Conservation (phyloP, 2,888 invertebrate species). For the Dryobota labecula region DNA sequence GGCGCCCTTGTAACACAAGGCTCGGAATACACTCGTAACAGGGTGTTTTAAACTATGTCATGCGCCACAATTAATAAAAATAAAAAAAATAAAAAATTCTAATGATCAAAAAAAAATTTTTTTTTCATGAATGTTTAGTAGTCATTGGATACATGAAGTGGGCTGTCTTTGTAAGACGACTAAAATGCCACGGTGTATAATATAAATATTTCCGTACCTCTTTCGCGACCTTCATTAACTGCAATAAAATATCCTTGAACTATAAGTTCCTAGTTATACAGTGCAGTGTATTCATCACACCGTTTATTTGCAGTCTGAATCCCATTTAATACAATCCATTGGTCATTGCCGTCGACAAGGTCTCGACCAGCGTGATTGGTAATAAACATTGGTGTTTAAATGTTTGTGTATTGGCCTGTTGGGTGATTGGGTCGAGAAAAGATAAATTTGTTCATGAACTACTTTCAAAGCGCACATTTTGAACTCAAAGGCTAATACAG, state of each 20-base stretch:
- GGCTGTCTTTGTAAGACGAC: too few species aligned
- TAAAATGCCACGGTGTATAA: too few species aligned
- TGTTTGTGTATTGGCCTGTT: constrained; percentile 28
- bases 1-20: too few species aligned
- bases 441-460: background rate
- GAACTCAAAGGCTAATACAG: background rate
- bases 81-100: too few species aligned
- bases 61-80: too few species aligned
- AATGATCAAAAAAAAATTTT: too few species aligned
- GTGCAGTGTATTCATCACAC: background rate
- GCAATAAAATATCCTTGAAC: constrained; percentile 4
- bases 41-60: too few species aligned
- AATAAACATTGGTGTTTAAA: constrained; percentile 37
- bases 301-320: constrained; percentile 42
- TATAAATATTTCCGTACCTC: too few species aligned
- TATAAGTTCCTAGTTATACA: background rate
- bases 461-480: background rate
- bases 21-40: too few species aligned
- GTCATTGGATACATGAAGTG: too few species aligned
- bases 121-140: too few species aligned
- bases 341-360: constrained; percentile 49
- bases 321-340: constrained; percentile 46
- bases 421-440: background rate
- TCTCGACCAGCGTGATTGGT: constrained; percentile 44
- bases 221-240: background rate